Conservation (phyloP, 2,888 invertebrate genomes). For the Camponotus fellah region DNA sequence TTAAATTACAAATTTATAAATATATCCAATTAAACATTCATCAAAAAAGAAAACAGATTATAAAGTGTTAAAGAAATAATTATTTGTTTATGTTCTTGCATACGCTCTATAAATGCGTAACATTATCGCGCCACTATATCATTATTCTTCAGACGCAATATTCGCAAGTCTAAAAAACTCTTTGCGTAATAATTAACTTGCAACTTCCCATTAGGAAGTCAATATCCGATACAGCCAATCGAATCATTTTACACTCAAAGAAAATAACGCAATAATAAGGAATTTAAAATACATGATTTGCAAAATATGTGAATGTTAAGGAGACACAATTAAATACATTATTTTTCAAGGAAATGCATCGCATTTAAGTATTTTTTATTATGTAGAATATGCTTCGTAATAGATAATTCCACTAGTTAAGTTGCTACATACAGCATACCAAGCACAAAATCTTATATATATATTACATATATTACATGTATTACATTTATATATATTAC, state of each 20-base stretch:
- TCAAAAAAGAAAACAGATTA: background rate
- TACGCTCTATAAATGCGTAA: background rate
- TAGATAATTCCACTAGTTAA: constrained; percentile 1
- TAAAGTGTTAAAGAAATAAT: background rate
- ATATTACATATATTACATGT: background rate
- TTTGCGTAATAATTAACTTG: background rate
- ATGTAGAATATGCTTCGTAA: background rate
- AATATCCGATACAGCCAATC: background rate
- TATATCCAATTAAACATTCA: background rate
- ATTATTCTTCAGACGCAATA: background rate
- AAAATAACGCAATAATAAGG: background rate
- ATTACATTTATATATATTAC: background rate
- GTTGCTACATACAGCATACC: background rate
- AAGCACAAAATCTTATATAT: background rate
- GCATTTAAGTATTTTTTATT: constrained; percentile 14
- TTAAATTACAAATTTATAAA: background rate
- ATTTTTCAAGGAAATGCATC: constrained; percentile 27
- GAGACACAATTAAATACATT: constrained; percentile 38
- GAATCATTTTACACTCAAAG: background rate
- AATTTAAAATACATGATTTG: background rate
- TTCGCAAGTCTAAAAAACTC: background rate
- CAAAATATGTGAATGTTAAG: background rate
- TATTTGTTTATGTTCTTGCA: background rate
- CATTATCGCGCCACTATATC: background rate
- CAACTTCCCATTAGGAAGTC: background rate